phyloP scores from a whole-genome alignment of 1,140 invertebrate species.

The Acromyrmex heyeri region DNA sequence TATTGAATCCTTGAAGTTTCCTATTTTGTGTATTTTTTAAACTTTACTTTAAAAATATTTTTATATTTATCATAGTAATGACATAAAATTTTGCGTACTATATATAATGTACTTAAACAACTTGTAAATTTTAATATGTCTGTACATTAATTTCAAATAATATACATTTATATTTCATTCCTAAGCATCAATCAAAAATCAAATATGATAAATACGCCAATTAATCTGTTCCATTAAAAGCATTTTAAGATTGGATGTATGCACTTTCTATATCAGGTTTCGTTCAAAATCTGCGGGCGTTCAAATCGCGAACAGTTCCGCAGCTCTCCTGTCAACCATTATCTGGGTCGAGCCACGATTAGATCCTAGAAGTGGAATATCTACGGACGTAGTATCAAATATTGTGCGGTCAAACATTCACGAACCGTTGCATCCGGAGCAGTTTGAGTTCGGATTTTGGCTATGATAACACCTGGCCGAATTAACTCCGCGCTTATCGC shows the following conservation, averaged over 20 bases:
- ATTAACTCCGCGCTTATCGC: constrained; percentile 49
- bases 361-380: constrained; percentile 68
- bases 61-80: neutral
- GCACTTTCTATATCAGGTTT: constrained; percentile 17
- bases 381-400: constrained; percentile 62
- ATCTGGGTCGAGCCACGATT: constrained; percentile 69
- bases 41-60: neutral
- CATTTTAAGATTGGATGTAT: neutral
- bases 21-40: neutral
- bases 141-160: no score
- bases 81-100: neutral
- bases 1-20: neutral
- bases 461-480: constrained; percentile 51
- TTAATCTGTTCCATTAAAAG: neutral
- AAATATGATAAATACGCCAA: neutral
- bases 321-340: constrained; percentile 61
- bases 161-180: neutral
- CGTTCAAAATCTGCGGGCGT: constrained; percentile 35
- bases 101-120: no score
- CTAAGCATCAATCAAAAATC: neutral
- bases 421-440: constrained; percentile 46
- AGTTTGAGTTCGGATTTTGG: constrained; percentile 63
- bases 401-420: constrained; percentile 69
- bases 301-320: constrained; percentile 43
- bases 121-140: neutral